A percentile compares a stretch with the other conserved stretches of the same genome.
These are phyloP conservation scores for Pocillopora grandis DNA, from an alignment of 92 coral and sea anemone species.

Conservation along the genomic window DNA sequence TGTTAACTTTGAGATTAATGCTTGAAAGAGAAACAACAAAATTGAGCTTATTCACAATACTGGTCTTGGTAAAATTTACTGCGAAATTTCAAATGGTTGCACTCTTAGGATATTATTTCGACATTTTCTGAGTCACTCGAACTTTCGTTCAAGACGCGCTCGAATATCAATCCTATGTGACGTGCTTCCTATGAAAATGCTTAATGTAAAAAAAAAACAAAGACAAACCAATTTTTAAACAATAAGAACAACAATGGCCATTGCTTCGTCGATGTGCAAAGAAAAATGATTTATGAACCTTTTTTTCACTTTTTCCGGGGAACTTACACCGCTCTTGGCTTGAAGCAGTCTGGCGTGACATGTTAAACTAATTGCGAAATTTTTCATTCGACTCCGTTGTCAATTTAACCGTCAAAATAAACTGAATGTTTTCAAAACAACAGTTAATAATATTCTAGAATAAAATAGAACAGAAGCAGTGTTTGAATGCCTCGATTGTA, in stretches of 20 bases:
- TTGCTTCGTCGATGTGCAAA: background rate
- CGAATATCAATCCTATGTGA: background rate
- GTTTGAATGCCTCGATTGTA: background rate
- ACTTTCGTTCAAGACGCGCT: background rate
- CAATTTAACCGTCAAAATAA: background rate
- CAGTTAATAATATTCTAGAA: background rate
- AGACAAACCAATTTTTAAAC: background rate
- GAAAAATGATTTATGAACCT: background rate
- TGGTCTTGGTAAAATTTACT: no score
- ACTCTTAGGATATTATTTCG: no score
- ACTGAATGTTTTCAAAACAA: background rate
- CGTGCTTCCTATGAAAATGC: background rate
- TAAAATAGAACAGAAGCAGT: background rate
- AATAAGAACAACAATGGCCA: background rate
- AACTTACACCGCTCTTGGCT: no score
- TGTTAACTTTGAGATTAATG: no score
- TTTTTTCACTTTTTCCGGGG: background rate
- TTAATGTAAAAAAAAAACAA: background rate
- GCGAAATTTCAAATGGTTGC: no score
- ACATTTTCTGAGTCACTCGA: background rate
- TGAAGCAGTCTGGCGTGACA: no score
- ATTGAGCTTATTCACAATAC: no score
- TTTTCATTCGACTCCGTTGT: background rate
- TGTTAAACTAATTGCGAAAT: no score
- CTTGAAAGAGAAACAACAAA: no score